These are phyloP conservation scores for Melanostoma mellinum DNA, from an alignment of 2,888 invertebrate genomes.

Conservation along the genomic window DNA sequence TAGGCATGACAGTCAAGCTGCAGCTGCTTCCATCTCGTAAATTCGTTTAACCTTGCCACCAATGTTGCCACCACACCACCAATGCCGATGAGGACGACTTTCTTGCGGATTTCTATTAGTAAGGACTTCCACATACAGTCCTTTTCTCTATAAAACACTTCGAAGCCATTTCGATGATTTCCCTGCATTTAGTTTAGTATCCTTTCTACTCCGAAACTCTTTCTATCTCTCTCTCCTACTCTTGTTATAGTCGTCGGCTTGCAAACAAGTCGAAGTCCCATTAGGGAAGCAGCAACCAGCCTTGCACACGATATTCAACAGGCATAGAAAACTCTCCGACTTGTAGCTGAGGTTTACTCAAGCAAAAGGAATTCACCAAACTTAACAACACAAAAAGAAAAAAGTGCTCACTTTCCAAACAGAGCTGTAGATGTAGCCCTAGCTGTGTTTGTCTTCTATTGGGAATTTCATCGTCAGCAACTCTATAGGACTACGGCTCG, in stretches of 20 bases:
- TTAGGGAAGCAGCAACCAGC: slow-evolving; percentile 48
- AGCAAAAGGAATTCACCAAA: slow-evolving; percentile 78
- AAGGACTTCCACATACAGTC: slow-evolving; percentile 51
- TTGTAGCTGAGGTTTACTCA: slow-evolving; percentile 77
- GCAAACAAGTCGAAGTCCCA: slow-evolving; percentile 66
- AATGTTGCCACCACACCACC: slow-evolving; percentile 11
- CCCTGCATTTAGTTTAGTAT: slow-evolving; percentile 70
- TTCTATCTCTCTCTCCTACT: neutral
- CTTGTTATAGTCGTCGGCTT: slow-evolving; percentile 10
- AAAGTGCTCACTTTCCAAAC: slow-evolving; percentile 34
- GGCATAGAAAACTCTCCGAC: slow-evolving; percentile 62
- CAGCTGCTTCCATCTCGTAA: slow-evolving; percentile 71
- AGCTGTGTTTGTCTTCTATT: slow-evolving; percentile 39
- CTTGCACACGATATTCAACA: slow-evolving; percentile 64
- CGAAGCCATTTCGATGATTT: slow-evolving; percentile 70
- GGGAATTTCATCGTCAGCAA: slow-evolving; percentile 32
- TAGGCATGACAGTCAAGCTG: slow-evolving; percentile 66
- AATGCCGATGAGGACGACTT: slow-evolving; percentile 36
- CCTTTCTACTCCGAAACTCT: slow-evolving; percentile 42
- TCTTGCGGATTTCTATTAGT: slow-evolving; percentile 61
- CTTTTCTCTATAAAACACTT: slow-evolving; percentile 64
- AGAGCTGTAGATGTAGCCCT: slow-evolving; percentile 61
- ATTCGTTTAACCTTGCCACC: slow-evolving; percentile 70
- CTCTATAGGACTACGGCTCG: slow-evolving; percentile 62
- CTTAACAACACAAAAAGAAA: slow-evolving; percentile 51